Conservation (phyloP, 2,113 vertebrate species). For the Hymenochirus boettgeri region DNA sequence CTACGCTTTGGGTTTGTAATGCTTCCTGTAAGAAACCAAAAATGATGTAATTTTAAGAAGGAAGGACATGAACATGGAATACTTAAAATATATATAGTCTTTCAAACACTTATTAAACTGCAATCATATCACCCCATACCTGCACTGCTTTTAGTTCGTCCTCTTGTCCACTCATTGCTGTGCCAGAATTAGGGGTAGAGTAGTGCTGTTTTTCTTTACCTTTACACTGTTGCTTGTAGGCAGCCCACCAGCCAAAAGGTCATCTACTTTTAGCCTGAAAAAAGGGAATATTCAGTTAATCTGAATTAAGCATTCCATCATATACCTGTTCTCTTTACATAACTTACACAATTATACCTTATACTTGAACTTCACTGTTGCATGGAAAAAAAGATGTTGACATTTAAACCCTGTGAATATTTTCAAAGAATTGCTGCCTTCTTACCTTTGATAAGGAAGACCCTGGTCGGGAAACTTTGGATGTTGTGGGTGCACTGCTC, state of each 20-base stretch:
- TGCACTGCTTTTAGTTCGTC: conserved; percentile 66
- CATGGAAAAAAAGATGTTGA: too few species aligned
- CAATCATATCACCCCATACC: conserved; percentile 67
- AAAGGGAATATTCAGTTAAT: neutral
- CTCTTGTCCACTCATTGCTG: conserved; percentile 63
- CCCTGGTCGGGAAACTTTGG: conserved; percentile 60
- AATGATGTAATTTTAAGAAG: too few species aligned
- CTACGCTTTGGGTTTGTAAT: conserved; percentile 70
- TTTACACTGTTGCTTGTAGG: conserved; percentile 70
- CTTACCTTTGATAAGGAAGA: conserved; percentile 81
- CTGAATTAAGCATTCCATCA: too few species aligned
- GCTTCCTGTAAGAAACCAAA: conserved; percentile 50
- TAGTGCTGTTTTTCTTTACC: conserved; percentile 71
- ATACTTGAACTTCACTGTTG: too few species aligned
- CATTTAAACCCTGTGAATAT: too few species aligned
- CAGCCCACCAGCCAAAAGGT: conserved; percentile 82
- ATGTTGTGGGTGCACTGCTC: conserved; percentile 56
- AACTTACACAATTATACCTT: too few species aligned
- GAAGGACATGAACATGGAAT: too few species aligned
- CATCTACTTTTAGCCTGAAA: conserved; percentile 92
- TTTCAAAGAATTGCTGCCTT: too few species aligned
- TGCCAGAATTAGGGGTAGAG: conserved; percentile 55
- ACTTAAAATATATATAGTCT: too few species aligned
- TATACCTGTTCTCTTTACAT: too few species aligned
- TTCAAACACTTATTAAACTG: too few species aligned